Percentiles rank a stretch among this genome's conserved stretches.
Conservation (phyloP, 2,113 vertebrate species). For the Alexandromys fortis region DNA sequence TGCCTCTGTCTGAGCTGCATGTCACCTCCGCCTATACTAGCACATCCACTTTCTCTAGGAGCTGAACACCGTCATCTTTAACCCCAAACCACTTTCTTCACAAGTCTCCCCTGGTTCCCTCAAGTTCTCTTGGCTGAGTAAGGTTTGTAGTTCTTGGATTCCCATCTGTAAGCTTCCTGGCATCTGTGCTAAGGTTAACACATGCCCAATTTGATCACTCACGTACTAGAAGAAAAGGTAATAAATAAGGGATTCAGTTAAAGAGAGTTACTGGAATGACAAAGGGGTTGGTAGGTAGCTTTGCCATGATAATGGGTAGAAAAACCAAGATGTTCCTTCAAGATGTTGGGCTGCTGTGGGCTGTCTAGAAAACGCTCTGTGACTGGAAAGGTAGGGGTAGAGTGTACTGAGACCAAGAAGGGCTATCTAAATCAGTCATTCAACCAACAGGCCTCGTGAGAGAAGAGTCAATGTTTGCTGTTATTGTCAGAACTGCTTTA, state of each 20-base stretch:
- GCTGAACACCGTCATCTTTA: not conserved
- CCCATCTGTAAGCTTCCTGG: not conserved
- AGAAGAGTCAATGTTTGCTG: not conserved
- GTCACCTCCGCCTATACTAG: not conserved
- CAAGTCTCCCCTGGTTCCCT: not conserved
- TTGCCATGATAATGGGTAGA: fast-evolving
- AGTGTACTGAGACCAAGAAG: not conserved
- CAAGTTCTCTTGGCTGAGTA: not conserved
- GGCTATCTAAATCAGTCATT: fast-evolving
- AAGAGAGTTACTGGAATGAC: not conserved
- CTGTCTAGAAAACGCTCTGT: not conserved
- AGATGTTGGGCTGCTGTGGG: too few relatives aligned
- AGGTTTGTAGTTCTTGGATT: not conserved
- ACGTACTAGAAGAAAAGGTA: not conserved
- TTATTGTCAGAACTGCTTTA: not conserved
- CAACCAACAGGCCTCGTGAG: not conserved
- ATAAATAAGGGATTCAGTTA: not conserved
- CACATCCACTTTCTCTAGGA: not conserved
- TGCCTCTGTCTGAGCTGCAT: not conserved
- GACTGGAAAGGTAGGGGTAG: not conserved
- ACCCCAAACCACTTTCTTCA: not conserved
- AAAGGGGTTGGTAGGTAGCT: not conserved
- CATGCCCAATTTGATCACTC: not conserved
- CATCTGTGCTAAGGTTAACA: not conserved
- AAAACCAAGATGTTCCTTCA: not conserved